Evolutionary conservation across 2,113 vertebrate species (phyloP).

Genomic region (Neodon shergylaensis): DNA sequence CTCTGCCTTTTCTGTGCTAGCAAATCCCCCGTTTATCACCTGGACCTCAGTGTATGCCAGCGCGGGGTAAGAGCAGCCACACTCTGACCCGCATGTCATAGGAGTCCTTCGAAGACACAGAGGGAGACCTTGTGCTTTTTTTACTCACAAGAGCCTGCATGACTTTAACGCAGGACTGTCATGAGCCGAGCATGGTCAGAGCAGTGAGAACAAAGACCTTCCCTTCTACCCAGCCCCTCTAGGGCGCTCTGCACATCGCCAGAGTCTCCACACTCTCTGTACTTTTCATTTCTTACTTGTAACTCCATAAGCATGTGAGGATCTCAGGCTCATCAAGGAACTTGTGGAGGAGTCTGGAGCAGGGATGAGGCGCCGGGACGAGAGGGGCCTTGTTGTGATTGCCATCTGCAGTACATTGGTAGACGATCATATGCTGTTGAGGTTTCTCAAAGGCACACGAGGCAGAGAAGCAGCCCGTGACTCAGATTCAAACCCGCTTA

Average conservation of each 20-base stretch:
- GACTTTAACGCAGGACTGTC: neutral
- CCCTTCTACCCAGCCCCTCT: neutral
- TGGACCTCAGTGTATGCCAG: too few species aligned
- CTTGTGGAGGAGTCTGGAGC: neutral
- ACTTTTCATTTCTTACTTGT: neutral
- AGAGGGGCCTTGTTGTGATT: neutral
- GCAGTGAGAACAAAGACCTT: too few species aligned
- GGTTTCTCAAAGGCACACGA: neutral
- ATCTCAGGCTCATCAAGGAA: neutral
- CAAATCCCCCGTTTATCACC: neutral
- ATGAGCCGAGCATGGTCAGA: rapidly evolving
- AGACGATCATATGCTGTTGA: too few species aligned
- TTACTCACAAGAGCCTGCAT: neutral
- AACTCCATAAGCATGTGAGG: neutral
- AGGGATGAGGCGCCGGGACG: neutral
- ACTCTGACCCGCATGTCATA: neutral
- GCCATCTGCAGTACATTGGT: neutral
- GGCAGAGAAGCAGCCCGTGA: neutral
- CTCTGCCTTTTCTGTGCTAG: neutral
- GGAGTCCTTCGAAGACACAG: neutral
- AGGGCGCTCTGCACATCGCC: neutral
- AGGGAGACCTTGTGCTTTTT: neutral
- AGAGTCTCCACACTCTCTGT: neutral
- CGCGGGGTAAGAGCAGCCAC: neutral
- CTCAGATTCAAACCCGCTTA: neutral